Percentiles rank a stretch among this genome's conserved stretches.
These are phyloP conservation scores for Cherax quadricarinatus DNA, from an alignment of 1,140 invertebrate species.

Conservation along the genomic window DNA sequence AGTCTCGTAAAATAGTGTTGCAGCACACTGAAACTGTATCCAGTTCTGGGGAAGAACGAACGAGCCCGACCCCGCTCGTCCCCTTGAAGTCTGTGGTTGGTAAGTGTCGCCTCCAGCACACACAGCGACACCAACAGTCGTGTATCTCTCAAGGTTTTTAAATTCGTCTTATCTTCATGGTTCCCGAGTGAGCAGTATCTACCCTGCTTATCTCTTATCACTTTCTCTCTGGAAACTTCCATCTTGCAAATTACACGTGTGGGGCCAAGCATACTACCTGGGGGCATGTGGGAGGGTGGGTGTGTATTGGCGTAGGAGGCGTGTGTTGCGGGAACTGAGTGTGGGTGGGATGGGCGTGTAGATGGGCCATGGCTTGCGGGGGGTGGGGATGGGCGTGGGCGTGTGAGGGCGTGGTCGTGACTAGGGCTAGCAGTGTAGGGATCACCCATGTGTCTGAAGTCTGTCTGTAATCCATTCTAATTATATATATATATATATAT, in stretches of 20 bases:
- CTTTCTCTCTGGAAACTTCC: background rate
- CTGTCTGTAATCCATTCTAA: too few species aligned
- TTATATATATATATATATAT: too few species aligned
- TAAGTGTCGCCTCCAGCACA: background rate
- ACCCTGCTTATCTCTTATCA: conserved; percentile 17
- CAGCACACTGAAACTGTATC: too few species aligned
- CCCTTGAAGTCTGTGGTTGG: background rate
- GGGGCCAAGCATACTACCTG: background rate
- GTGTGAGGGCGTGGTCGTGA: background rate
- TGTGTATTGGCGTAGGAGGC: too few species aligned
- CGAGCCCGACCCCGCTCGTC: background rate
- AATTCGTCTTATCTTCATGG: conserved; percentile 21
- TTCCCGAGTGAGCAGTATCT: conserved; percentile 5
- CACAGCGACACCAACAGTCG: background rate
- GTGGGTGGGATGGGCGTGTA: too few species aligned
- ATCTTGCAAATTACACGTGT: conserved; percentile 18
- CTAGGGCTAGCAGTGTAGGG: too few species aligned
- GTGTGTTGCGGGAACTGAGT: background rate
- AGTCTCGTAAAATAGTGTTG: too few species aligned
- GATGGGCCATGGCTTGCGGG: background rate
- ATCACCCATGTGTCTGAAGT: too few species aligned
- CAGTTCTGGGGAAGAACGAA: too few species aligned
- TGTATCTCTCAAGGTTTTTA: conserved; percentile 7
- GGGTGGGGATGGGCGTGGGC: too few species aligned
- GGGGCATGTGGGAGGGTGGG: background rate